Percentiles rank a stretch among this genome's conserved stretches.
These are phyloP conservation scores for Mamestra brassicae DNA, from an alignment of 2,888 invertebrate species.

Conservation along the genomic window DNA sequence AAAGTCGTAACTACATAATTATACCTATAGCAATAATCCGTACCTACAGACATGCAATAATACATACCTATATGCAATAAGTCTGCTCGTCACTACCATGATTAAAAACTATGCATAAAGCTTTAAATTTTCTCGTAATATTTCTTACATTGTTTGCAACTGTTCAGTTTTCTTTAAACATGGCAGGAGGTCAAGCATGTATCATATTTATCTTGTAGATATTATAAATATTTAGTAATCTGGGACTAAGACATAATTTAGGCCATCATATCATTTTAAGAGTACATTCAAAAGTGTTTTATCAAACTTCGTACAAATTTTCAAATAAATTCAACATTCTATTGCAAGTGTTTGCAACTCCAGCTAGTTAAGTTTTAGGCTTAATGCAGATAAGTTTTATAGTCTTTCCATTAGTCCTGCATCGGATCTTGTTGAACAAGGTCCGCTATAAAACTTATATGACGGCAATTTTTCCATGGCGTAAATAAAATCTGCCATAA, in stretches of 20 bases:
- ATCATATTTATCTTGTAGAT: neutral
- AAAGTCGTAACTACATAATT: neutral
- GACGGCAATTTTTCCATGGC: neutral
- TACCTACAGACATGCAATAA: no score
- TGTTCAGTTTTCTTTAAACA: neutral
- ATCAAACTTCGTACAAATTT: conserved; percentile 2
- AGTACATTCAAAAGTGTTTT: neutral
- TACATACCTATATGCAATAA: neutral
- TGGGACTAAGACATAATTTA: conserved; percentile 10
- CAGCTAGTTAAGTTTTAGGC: no score
- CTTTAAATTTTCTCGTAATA: neutral
- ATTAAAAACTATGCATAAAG: neutral
- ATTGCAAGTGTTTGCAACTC: neutral
- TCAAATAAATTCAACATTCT: neutral
- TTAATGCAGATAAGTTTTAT: no score
- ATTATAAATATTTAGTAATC: conserved; percentile 7
- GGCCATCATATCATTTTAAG: conserved; percentile 1
- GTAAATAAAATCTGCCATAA: conserved; percentile 16
- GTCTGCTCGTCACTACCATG: conserved; percentile 4
- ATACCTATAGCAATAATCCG: neutral
- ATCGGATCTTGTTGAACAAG: neutral
- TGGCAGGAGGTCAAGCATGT: neutral
- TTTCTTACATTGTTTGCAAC: neutral
- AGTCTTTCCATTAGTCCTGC: no score
- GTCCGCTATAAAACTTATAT: neutral